Base-by-base conservation (phyloP, 2,113 vertebrate species). In the Anthoscopus minutus region DNA sequence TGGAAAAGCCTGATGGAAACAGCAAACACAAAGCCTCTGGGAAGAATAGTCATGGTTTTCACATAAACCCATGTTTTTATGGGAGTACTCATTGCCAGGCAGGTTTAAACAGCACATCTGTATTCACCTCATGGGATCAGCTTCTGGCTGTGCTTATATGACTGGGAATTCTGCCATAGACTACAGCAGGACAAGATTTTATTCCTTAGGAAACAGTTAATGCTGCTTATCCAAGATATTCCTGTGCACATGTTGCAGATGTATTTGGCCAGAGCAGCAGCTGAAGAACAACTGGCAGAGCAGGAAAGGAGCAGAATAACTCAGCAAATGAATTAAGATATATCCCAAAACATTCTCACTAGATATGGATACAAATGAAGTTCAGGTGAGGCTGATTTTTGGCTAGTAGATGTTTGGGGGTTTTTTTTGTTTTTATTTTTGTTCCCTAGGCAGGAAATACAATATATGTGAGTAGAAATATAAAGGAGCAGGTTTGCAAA, bases 71-170 rank as follows among this genome's bases (percentile, higher is more conserved):
- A 17, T 3, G 0, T 76, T 89, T 91, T 92, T 60, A 79, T 53
- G 54, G 81, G 62, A 51, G 13, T 22, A 7, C 37, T 67, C 3
- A 8, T 80, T 96, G 89, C 64, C 76, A 90, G 84, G 54, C 72
- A 81, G 67, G 57, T 95, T 92, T 92, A 56, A 94, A 60, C 58
- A 54, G 64, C 67, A 64, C 87, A 57, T 89, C 81, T 93, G 56
- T 60, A 48, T 79, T 84, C 54, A 86, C 67, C 91, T 89, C 67
- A 23, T 31, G 82, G 58, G 92, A 89, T 81, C 54, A 80, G 24
- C 74, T 88, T 87, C 82, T 82, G 87, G 70, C 84, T 67, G 2
- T 53, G 76, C 51, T 81, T 42, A 3, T 67, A 62, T 80, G 67
- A 9, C 40, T 77, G 74, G 84, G 85, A 96, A 60, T n/a, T 87